phyloP scores from a whole-genome alignment of 2,113 vertebrate genomes.

The Syngnathus floridae region DNA sequence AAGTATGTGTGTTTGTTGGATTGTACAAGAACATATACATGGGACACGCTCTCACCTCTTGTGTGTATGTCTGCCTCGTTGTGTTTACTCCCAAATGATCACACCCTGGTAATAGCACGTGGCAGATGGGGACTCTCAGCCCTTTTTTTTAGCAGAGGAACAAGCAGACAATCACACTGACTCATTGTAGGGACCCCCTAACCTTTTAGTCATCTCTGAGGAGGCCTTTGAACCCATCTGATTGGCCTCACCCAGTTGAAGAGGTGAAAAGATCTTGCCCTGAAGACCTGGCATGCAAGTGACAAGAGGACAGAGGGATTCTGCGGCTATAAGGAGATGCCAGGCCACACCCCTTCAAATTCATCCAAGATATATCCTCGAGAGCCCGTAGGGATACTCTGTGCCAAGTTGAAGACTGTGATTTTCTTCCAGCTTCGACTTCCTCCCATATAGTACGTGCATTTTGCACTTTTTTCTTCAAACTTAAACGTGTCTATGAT shows the following conservation, averaged over 20 bases:
- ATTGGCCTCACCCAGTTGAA: constrained; percentile 49
- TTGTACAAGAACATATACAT: constrained; percentile 55
- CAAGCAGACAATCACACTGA: constrained; percentile 40
- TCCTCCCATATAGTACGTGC: constrained; percentile 26
- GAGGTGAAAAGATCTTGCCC: constrained; percentile 37
- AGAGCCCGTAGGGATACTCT: constrained; percentile 30
- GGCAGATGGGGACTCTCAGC: constrained; percentile 65
- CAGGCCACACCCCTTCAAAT: constrained; percentile 39
- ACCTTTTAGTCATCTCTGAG: constrained; percentile 65
- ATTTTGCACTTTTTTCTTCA: constrained; percentile 39
- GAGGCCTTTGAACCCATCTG: constrained; percentile 30
- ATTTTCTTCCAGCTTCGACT: constrained; percentile 48
- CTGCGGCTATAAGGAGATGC: constrained; percentile 35
- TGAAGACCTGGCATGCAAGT: constrained; percentile 53
- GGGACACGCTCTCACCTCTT: constrained; percentile 49
- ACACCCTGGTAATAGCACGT: constrained; percentile 53
- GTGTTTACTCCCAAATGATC: constrained; percentile 60
- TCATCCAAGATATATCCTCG: constrained; percentile 41
- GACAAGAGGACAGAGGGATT: constrained; percentile 56
- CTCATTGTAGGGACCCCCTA: constrained; percentile 44
- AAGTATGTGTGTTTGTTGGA: constrained; percentile 34
- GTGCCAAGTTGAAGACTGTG: constrained; percentile 37
- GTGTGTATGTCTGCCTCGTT: constrained; percentile 40
- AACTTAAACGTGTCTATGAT: constrained; percentile 61
- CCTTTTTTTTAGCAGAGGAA: constrained; percentile 44